Percentiles rank a stretch among this genome's conserved stretches.
Evolutionary conservation across 1,140 invertebrate species (phyloP).

Genomic region (Bilobella aurantiaca): DNA sequence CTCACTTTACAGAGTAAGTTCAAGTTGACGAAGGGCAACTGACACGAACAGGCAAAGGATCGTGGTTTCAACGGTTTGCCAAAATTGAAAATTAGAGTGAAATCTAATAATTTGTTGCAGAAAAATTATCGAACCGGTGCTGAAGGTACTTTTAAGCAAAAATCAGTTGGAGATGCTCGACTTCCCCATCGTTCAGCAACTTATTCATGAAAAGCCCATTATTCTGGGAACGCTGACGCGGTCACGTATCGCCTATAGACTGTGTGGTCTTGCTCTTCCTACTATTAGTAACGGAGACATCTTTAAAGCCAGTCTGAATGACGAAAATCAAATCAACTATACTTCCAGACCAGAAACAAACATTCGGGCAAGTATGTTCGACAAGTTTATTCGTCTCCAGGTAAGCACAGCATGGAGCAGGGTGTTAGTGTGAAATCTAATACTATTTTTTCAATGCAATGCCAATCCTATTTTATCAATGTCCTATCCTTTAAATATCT

Average conservation of each 20-base stretch:
- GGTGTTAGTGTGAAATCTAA: background rate
- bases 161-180: slow-evolving; percentile 23
- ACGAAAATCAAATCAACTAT: background rate
- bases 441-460: background rate
- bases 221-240: slow-evolving; percentile 10
- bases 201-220: background rate
- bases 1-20: slow-evolving; percentile 17
- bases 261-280: slow-evolving; percentile 18
- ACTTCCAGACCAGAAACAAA: background rate
- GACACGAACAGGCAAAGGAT: background rate
- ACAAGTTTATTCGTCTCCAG: slow-evolving; percentile 13
- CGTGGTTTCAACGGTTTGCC: slow-evolving; percentile 6
- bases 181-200: slow-evolving; percentile 20
- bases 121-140: slow-evolving; percentile 16
- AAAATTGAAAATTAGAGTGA: background rate
- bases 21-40: background rate
- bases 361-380: slow-evolving; percentile 2
- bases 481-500: background rate
- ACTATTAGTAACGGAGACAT: slow-evolving; percentile 7
- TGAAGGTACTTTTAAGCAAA: slow-evolving; percentile 7
- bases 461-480: too few species aligned
- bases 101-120: slow-evolving; percentile 11
- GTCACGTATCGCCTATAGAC: background rate
- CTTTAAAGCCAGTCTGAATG: background rate
- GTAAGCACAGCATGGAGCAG: background rate